Base-by-base conservation (phyloP, 1,140 invertebrate species). In the Penaeus vannamei region DNA sequence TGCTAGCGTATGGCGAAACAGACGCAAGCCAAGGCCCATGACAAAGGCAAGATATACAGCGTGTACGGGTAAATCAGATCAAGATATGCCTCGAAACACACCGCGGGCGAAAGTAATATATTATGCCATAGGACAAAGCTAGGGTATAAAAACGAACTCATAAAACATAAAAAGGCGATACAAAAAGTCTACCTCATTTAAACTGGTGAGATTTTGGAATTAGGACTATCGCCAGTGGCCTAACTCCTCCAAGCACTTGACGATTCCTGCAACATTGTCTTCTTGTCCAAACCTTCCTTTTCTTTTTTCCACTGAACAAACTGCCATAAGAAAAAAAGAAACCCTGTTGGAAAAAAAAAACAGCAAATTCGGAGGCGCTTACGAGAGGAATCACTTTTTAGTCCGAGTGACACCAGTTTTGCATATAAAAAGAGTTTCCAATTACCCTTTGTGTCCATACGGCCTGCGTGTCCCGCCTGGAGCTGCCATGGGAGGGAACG, bases 321-420 rank as follows among this genome's bases (percentile, higher is more conserved):
- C 36, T 5, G 36, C 1, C 36, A 42, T 42, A 42, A 42, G 36
- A 2, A 42, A 42, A 42, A 42, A 42, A 42, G 4, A 36, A 4
- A 4, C 8, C 36, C 36, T 42, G 36, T 42, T 42, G 8, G 81
- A 29, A 19, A n/a, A n/a, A 83, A 62, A 83, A 87, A 82, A 87
- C 60, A 76, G 79, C 86, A 82, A 87, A 87, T 87, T 87, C 81
- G 66, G 83, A 77, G 72, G 86, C 86, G 81, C 86, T 66, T 80
- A 62, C 81, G 86, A 81, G 86, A 80, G 79, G 86, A 87, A 81
- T 87, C 86, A 80, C 86, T 81, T 87, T 87, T 87, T 87, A 83
- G 86, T 62, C 86, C 86, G 83, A 87, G 86, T 87, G 86, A 87
- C 86, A 87, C 86, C 86, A 87, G 86, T 87, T 87, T 87, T 87